phyloP scores from a whole-genome alignment of 2,113 vertebrate genomes.

The Nanger granti region DNA sequence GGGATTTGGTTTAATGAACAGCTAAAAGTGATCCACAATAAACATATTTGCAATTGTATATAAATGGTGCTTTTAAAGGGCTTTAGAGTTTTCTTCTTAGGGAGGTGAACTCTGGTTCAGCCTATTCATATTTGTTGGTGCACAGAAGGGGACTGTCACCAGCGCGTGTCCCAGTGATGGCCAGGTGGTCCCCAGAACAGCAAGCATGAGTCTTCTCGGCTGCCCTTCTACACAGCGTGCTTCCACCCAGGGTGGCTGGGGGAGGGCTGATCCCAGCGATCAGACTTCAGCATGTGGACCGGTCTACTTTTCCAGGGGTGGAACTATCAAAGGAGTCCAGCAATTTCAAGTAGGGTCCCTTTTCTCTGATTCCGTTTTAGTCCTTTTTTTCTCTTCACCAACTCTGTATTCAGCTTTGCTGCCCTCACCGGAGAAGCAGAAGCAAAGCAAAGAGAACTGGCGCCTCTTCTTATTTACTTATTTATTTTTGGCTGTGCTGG shows the following conservation, averaged over 20 bases:
- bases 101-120: background rate
- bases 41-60: background rate
- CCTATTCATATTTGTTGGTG: background rate
- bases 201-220: background rate
- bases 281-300: background rate
- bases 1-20: conserved; percentile 48
- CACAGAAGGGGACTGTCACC: background rate
- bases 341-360: background rate
- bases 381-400: background rate
- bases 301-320: background rate
- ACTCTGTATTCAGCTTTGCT: background rate
- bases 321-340: background rate
- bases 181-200: background rate
- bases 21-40: conserved; percentile 35
- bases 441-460: background rate
- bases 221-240: background rate
- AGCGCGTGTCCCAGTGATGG: background rate
- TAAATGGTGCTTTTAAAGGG: background rate
- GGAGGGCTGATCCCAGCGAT: background rate
- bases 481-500: background rate
- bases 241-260: background rate
- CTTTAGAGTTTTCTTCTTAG: background rate
- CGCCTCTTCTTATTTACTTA: background rate
- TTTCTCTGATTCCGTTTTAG: background rate
- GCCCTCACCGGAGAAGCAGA: background rate